Conservation (phyloP, 2,113 vertebrate genomes). For the Pandion haliaetus region DNA sequence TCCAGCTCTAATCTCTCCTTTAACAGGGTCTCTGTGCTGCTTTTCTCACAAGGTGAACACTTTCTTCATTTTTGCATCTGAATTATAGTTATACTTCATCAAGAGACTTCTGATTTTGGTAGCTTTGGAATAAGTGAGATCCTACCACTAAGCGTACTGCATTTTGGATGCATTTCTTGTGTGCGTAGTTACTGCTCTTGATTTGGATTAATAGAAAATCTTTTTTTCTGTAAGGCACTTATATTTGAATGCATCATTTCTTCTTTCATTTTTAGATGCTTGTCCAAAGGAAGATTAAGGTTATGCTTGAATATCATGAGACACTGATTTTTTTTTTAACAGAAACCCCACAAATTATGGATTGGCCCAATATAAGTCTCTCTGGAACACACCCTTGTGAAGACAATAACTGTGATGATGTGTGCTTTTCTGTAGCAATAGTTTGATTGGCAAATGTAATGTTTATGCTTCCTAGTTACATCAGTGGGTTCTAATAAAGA, state of each 20-base stretch:
- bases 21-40: not conserved
- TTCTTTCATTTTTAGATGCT: not conserved
- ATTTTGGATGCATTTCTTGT: not conserved
- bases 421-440: slow-evolving; percentile 57
- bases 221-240: not conserved
- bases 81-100: not conserved
- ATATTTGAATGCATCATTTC: not conserved
- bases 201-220: not conserved
- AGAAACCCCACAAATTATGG: slow-evolving; percentile 24
- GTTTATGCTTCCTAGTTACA: slow-evolving; percentile 59
- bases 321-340: not conserved
- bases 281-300: not conserved
- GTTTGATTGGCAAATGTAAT: slow-evolving; percentile 66
- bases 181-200: not conserved
- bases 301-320: slow-evolving; percentile 10
- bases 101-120: not conserved
- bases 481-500: slow-evolving; percentile 53
- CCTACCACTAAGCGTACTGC: not conserved
- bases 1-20: not conserved
- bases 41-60: not conserved
- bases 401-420: slow-evolving; percentile 56
- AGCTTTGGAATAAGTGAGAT: not conserved
- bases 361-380: slow-evolving; percentile 15
- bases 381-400: slow-evolving; percentile 35
- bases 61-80: not conserved